Evolutionary conservation across 2,797 vertebrate species (phyloP).

Genomic region (Melanotaenia boesemani): DNA sequence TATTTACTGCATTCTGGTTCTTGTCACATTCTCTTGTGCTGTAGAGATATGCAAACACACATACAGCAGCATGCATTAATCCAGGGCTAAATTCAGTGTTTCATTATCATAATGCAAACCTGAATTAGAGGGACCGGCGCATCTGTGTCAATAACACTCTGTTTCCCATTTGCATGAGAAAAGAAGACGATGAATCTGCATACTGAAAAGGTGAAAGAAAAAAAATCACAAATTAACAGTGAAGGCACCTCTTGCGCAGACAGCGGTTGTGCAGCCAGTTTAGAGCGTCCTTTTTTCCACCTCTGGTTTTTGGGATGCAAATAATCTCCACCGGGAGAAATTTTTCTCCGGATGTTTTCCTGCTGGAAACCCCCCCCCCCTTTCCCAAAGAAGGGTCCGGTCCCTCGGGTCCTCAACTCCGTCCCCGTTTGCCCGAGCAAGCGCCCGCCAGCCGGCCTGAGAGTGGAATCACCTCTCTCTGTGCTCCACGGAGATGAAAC

Average conservation of each 20-base stretch:
- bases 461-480: constrained; percentile 46
- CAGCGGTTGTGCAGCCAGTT: constrained; percentile 57
- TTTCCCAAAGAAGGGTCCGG: constrained; percentile 18
- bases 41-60: neutral
- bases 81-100: constrained; percentile 57
- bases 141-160: constrained; percentile 39
- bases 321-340: constrained; percentile 63
- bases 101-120: constrained; percentile 53
- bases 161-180: constrained; percentile 69
- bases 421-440: constrained; percentile 38
- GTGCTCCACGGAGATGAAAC: constrained; percentile 56
- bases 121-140: constrained; percentile 49
- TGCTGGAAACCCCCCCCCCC: constrained; percentile 8
- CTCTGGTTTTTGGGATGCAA: constrained; percentile 70
- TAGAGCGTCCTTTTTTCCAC: constrained; percentile 55
- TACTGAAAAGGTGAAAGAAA: constrained; percentile 69
- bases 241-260: constrained; percentile 71
- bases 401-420: constrained; percentile 58
- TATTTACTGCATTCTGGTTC: constrained; percentile 44
- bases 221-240: constrained; percentile 30
- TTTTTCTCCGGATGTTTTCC: constrained; percentile 40
- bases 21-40: constrained; percentile 11
- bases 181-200: constrained; percentile 62
- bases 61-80: constrained; percentile 26
- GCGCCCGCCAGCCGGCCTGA: constrained; percentile 31